These are phyloP conservation scores for Polia nebulosa DNA, from an alignment of 2,888 invertebrate species.

Conservation along the genomic window DNA sequence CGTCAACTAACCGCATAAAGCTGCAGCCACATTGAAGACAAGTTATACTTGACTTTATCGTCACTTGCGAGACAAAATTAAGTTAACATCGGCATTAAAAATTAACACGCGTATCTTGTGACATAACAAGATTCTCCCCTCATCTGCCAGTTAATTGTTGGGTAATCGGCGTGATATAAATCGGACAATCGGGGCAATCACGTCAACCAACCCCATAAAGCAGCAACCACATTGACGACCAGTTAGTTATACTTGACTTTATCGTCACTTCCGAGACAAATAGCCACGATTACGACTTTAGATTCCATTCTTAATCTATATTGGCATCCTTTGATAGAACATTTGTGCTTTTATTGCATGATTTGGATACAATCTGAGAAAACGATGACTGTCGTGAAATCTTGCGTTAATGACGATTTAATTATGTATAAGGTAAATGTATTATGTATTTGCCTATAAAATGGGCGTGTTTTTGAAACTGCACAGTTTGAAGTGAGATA, in stretches of 20 bases:
- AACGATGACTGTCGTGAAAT: slow-evolving; percentile 22
- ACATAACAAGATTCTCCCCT: slow-evolving; percentile 23
- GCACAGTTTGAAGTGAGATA: too few species aligned
- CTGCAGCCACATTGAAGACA: too few species aligned
- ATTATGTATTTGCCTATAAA: too few species aligned
- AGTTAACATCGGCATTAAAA: slow-evolving; percentile 21
- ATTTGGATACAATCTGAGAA: not conserved
- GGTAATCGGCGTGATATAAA: slow-evolving; percentile 65
- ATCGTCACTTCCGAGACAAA: slow-evolving; percentile 19
- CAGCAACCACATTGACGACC: slow-evolving; percentile 26
- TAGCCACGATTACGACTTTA: not conserved
- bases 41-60: too few species aligned
- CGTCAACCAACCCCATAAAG: slow-evolving; percentile 50
- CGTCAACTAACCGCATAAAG: too few species aligned
- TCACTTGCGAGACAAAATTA: too few species aligned
- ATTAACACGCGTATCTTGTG: slow-evolving; percentile 25
- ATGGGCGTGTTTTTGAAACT: too few species aligned
- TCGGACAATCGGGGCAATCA: slow-evolving; percentile 66
- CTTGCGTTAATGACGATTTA: slow-evolving; percentile 15
- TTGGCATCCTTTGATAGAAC: slow-evolving; percentile 26
- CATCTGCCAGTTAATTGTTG: slow-evolving; percentile 56
- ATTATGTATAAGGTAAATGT: not conserved
- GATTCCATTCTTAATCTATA: slow-evolving; percentile 17
- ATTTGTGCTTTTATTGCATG: slow-evolving; percentile 37
- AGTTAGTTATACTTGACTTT: slow-evolving; percentile 15